A percentile compares a stretch with the other conserved stretches of the same genome.
Conservation (phyloP, 2,797 vertebrate genomes). For the Pachyuromys duprasi region DNA sequence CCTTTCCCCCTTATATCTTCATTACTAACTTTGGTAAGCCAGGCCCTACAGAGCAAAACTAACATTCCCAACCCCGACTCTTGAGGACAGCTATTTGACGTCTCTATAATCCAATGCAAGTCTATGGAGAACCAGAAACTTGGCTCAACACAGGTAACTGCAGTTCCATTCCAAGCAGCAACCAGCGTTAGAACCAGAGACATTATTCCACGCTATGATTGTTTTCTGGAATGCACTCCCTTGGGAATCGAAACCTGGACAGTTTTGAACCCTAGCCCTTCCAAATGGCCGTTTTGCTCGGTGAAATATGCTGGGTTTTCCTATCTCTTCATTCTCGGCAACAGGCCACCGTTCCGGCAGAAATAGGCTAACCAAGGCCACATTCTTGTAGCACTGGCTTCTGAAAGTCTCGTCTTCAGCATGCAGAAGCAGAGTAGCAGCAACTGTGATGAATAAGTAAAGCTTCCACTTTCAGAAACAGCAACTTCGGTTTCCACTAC, state of each 20-base stretch:
- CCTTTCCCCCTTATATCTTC: neutral
- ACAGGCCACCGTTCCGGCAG: slow-evolving; percentile 37
- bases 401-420: slow-evolving; percentile 44
- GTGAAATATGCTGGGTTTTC: neutral
- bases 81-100: neutral
- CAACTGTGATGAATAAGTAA: slow-evolving; percentile 51
- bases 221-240: neutral
- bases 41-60: neutral
- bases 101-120: neutral
- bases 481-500: neutral
- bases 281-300: slow-evolving; percentile 18
- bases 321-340: slow-evolving; percentile 32
- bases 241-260: neutral
- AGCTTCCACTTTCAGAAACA: neutral
- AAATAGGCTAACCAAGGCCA: slow-evolving; percentile 22
- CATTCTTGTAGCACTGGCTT: slow-evolving; percentile 31
- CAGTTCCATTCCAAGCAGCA: neutral
- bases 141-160: neutral
- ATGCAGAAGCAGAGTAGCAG: slow-evolving; percentile 19
- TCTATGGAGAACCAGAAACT: neutral
- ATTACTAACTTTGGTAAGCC: neutral
- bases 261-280: slow-evolving; percentile 46
- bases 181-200: neutral
- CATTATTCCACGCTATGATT: neutral
- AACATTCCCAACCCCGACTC: neutral